Percentiles rank a stretch among this genome's conserved stretches.
These are phyloP conservation scores for Eilema depressum DNA, from an alignment of 2,888 invertebrate genomes.

Conservation along the genomic window DNA sequence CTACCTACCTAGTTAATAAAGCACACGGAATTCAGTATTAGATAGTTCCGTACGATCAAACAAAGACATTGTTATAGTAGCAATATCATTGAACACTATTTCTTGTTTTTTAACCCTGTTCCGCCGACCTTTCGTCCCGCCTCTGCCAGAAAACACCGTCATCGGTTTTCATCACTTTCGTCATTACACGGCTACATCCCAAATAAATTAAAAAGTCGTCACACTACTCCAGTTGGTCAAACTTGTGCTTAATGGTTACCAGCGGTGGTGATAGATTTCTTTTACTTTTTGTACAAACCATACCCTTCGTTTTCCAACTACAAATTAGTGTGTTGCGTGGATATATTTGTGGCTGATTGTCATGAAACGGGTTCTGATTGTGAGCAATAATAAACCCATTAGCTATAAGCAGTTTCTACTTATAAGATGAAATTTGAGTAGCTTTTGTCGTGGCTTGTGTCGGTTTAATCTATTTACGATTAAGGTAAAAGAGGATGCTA, in stretches of 20 bases:
- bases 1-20: neutral
- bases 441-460: neutral
- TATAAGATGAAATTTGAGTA: neutral
- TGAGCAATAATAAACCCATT: conserved; percentile 49
- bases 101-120: conserved; percentile 10
- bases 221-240: conserved; percentile 58
- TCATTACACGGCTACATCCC: conserved; percentile 65
- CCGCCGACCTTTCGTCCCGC: conserved; percentile 26
- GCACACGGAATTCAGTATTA: neutral
- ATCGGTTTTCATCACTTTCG: conserved; percentile 57
- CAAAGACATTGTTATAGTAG: conserved; percentile 2
- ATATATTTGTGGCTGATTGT: conserved; percentile 45
- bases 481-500: neutral
- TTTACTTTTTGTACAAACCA: conserved; percentile 17
- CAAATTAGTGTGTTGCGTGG: conserved; percentile 45
- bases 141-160: conserved; percentile 59
- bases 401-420: conserved; percentile 10
- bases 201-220: conserved; percentile 81
- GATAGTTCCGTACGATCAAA: neutral
- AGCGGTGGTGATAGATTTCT: conserved; percentile 44
- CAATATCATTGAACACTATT: conserved; percentile 2
- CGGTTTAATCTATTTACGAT: neutral
- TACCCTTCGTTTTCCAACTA: conserved; percentile 27
- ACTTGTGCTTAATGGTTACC: conserved; percentile 57
- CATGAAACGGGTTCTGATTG: conserved; percentile 37